These are phyloP conservation scores for Anthoscopus minutus DNA, from an alignment of 2,113 vertebrate species.

Conservation along the genomic window DNA sequence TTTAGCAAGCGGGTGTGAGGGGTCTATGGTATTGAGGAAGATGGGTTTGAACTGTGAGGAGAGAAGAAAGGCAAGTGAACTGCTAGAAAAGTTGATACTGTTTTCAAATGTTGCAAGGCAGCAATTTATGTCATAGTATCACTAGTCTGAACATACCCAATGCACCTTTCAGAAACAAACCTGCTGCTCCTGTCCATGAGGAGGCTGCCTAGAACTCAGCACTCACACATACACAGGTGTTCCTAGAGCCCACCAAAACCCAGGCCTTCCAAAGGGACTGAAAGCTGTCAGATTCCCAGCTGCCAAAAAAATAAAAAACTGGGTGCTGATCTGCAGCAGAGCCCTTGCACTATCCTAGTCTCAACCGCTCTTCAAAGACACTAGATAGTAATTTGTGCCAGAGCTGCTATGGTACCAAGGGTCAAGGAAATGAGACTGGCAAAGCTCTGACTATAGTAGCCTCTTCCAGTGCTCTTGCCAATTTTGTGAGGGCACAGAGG, in stretches of 20 bases:
- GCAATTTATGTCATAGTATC: rapidly evolving
- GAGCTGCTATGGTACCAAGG: neutral
- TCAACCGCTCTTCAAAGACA: neutral
- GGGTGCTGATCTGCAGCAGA: neutral
- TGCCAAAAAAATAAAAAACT: neutral
- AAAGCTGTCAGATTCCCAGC: neutral
- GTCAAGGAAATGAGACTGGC: neutral
- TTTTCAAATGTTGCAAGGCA: neutral
- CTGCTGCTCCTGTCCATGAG: neutral
- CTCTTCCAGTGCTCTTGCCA: neutral
- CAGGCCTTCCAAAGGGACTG: neutral
- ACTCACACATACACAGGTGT: rapidly evolving
- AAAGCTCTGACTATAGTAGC: neutral
- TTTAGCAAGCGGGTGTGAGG: slow-evolving; percentile 90
- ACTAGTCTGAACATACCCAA: neutral
- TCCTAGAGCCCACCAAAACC: neutral
- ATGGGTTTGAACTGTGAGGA: slow-evolving; percentile 90
- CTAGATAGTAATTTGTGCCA: neutral
- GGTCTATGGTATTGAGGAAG: slow-evolving; percentile 96
- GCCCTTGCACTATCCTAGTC: neutral
- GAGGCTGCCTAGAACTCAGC: neutral
- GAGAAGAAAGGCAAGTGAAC: neutral
- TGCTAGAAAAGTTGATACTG: neutral
- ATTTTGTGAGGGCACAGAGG: neutral
- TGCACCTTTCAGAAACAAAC: neutral